Evolutionary conservation across 2,797 vertebrate species (phyloP).

Genomic region (Pygocentrus nattereri): DNA sequence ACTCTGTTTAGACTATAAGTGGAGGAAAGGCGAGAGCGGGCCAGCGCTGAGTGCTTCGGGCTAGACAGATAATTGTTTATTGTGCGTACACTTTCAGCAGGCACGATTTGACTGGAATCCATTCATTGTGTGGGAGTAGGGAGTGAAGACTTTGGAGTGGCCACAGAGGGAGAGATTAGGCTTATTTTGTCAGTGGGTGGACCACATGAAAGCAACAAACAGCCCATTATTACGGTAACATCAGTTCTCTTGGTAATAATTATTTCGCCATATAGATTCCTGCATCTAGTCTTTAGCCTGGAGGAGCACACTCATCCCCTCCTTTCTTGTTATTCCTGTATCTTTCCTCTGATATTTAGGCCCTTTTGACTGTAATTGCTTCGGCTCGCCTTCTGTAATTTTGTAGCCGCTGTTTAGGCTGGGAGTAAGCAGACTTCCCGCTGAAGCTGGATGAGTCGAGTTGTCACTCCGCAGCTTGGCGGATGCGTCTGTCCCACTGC

Average conservation of each 20-base stretch:
- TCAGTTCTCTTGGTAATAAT: constrained; percentile 76
- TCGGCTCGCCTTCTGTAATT: constrained; percentile 69
- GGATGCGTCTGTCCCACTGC: constrained; percentile 8
- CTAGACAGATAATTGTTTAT: constrained; percentile 84
- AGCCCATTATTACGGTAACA: constrained; percentile 80
- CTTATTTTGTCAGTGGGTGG: constrained; percentile 78
- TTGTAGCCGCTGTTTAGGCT: constrained; percentile 46
- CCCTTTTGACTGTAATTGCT: constrained; percentile 71
- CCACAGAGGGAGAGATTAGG: constrained; percentile 76
- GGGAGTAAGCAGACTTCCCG: constrained; percentile 21
- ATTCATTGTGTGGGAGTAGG: constrained; percentile 71
- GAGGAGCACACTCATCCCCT: constrained; percentile 46
- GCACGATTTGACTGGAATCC: constrained; percentile 78
- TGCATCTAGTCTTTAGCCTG: constrained; percentile 69
- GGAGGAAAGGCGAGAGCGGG: constrained; percentile 24
- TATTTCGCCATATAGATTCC: constrained; percentile 75
- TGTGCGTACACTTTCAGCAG: constrained; percentile 79
- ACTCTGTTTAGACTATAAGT: constrained; percentile 80
- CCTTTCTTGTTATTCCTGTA: constrained; percentile 61
- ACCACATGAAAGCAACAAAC: constrained; percentile 82
- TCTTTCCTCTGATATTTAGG: constrained; percentile 66
- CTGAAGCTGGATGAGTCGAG: constrained; percentile 5
- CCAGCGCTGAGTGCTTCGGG: constrained; percentile 68
- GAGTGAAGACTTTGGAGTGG: constrained; percentile 71
- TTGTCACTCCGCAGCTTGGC: constrained; percentile 12